These are phyloP conservation scores for Gymnothorax reevesii DNA, from an alignment of 2,797 vertebrate genomes.

Conservation along the genomic window DNA sequence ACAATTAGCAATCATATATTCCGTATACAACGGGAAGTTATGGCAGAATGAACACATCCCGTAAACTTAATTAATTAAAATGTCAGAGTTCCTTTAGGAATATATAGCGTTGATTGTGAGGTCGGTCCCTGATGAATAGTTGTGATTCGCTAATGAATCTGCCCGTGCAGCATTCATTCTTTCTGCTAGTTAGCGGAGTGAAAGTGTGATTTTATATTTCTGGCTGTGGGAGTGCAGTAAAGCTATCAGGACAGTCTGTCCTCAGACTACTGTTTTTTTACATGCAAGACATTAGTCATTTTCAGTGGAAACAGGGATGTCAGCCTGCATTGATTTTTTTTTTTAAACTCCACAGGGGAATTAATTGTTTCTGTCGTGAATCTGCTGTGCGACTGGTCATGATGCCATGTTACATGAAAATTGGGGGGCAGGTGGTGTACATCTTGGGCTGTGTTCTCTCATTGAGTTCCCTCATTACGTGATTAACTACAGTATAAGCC, in stretches of 20 bases:
- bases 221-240: not conserved
- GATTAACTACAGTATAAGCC: not conserved
- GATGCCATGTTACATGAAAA: not conserved
- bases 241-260: not conserved
- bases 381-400: not conserved
- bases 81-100: not conserved
- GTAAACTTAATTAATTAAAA: not conserved
- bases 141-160: not conserved
- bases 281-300: slow-evolving; percentile 1
- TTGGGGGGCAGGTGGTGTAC: not conserved
- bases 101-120: not conserved
- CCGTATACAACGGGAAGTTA: not conserved
- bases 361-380: not conserved
- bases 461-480: not conserved
- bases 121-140: not conserved
- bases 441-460: not conserved
- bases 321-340: not conserved
- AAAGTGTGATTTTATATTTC: not conserved
- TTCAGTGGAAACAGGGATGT: not conserved
- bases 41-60: not conserved
- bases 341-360: not conserved
- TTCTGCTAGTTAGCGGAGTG: not conserved
- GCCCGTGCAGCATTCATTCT: not conserved
- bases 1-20: slow-evolving; percentile 10
- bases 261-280: not conserved